phyloP scores from a whole-genome alignment of 2,797 vertebrate species.

The Propithecus perrieri region DNA sequence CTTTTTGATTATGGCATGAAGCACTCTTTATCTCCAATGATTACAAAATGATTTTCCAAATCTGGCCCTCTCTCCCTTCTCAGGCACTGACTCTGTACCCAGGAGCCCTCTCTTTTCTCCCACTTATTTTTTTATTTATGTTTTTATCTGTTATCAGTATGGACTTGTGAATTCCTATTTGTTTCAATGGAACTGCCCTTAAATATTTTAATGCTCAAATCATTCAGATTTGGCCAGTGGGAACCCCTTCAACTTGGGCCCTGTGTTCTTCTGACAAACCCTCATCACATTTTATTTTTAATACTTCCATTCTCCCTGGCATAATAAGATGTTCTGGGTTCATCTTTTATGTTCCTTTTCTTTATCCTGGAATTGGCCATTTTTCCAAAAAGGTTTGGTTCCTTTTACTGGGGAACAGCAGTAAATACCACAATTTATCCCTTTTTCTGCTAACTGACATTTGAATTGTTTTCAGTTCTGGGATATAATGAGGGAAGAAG shows the following conservation, averaged over 20 bases:
- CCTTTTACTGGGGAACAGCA: background rate
- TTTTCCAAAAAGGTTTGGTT: background rate
- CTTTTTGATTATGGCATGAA: background rate
- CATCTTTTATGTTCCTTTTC: background rate
- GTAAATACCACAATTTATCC: background rate
- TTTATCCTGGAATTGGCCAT: background rate
- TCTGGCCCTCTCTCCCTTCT: background rate
- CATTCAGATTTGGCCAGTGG: background rate
- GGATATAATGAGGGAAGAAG: background rate
- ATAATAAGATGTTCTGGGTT: background rate
- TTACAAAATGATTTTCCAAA: background rate
- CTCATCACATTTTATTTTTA: background rate
- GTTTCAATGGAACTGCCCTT: background rate
- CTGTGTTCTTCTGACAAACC: background rate
- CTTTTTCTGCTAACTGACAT: background rate
- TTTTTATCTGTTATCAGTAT: background rate
- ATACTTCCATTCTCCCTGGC: background rate
- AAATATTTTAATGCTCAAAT: background rate
- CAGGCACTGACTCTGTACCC: no score
- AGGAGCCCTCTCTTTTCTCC: background rate
- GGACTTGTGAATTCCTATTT: background rate
- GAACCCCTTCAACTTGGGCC: background rate
- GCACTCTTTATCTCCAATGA: background rate
- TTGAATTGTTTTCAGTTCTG: slow-evolving; percentile 17
- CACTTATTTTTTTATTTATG: background rate